These are phyloP conservation scores for Pipra filicauda DNA, from an alignment of 2,113 vertebrate species.

Conservation along the genomic window DNA sequence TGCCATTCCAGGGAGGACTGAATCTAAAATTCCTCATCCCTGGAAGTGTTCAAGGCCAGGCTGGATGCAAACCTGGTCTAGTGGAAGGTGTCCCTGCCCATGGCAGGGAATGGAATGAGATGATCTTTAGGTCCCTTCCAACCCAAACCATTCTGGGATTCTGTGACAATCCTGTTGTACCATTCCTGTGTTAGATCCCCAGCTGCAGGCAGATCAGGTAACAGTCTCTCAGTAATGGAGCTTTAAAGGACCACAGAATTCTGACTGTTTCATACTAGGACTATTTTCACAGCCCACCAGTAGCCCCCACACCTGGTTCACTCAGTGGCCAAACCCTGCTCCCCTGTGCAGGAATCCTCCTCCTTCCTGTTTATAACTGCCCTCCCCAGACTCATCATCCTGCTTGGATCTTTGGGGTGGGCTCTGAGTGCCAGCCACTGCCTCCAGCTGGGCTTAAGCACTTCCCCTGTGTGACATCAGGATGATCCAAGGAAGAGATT, in stretches of 20 bases:
- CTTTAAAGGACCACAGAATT: neutral
- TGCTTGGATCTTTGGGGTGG: neutral
- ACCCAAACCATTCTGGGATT: neutral
- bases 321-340: neutral
- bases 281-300: neutral
- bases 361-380: neutral
- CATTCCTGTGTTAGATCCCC: neutral
- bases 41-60: neutral
- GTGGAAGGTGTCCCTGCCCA: neutral
- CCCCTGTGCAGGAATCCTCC: neutral
- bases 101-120: neutral
- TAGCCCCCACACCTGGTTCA: neutral
- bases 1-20: neutral
- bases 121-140: neutral
- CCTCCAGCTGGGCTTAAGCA: neutral
- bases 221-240: neutral
- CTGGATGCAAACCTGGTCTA: neutral
- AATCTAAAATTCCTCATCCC: neutral
- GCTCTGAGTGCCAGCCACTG: neutral
- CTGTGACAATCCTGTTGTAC: neutral
- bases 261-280: neutral
- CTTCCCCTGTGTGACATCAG: neutral
- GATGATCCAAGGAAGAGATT: neutral
- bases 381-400: neutral
- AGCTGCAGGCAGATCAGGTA: neutral